Base-by-base conservation (phyloP, 2,888 invertebrate genomes). In the Tiliacea citrago region DNA sequence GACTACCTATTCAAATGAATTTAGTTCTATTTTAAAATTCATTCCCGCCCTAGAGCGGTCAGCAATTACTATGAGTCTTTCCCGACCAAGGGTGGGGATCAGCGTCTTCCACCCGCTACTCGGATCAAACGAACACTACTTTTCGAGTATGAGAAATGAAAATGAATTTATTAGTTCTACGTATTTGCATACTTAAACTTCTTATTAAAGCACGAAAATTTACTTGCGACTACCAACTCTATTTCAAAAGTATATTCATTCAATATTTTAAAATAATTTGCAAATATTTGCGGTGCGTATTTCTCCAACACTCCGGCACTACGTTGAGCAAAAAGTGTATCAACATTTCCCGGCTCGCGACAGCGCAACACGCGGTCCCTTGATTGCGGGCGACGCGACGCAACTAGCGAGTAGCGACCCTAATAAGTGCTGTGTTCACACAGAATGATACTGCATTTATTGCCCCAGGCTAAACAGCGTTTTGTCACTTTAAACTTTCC, bases 391-490 rank as follows among this genome's bases (percentile, higher is more conserved):
- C n/a, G 71, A 57, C 58, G 51, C 80, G 76, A 79, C 74, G 70
- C 66, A 66, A 73, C 83, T 60, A 70, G 60, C 67, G 63, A 70
- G 74, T 49, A 78, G 55, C 75, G 76, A 80, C 77, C 76, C 72
- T 88, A 82, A 84, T 85, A 88, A 86, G 83, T 80, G 84, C 75
- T 68, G 73, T 79, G 86, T 85, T 85, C 82, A 83, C 75, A 79
- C 77, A 77, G 69, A 73, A 65, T 77, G 82, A 83, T 82, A 75
- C 84, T 79, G 79, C 84, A 83, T 88, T 86, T 81, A 88, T 83
- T 77, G 79, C 79, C 75, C 69, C 67, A 49, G 62, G 75, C 75
- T 80, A 72, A 70, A 83, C 79, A 80, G 45, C 77, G 73, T 82
- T 82, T 81, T 81, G 84, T 78, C 82, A 84, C 67, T 84, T 78